A percentile compares a stretch with the other conserved stretches of the same genome.
Evolutionary conservation across 1,140 invertebrate species (phyloP).

Genomic region (Drosophila punjabiensis): DNA sequence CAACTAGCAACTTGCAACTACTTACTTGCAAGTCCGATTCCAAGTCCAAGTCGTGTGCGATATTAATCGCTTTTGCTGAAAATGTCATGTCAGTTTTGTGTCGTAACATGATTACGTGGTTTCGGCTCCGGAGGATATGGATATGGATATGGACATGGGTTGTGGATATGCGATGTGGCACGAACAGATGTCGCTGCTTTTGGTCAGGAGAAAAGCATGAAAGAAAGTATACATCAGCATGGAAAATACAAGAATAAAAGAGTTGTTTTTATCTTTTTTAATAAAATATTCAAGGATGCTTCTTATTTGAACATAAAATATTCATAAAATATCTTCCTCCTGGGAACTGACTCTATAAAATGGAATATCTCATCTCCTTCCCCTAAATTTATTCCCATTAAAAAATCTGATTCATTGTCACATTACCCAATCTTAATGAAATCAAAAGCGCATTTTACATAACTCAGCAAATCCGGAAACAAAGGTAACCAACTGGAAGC

Average conservation of each 20-base stretch:
- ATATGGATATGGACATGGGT: slow-evolving; percentile 15
- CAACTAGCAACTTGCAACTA: slow-evolving; percentile 36
- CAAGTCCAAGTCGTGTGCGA: slow-evolving; percentile 71
- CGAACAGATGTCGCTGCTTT: slow-evolving; percentile 36
- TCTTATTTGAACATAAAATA: background rate
- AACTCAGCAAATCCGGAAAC: slow-evolving; percentile 33
- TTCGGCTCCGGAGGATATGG: slow-evolving; percentile 46
- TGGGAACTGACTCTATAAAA: slow-evolving; percentile 7
- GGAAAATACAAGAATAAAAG: background rate
- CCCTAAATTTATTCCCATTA: slow-evolving; percentile 1
- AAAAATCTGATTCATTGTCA: slow-evolving; percentile 17
- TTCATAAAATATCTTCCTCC: background rate
- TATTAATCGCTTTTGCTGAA: slow-evolving; percentile 84
- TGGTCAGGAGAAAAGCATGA: background rate
- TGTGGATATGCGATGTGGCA: slow-evolving; percentile 41
- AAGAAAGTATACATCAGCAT: background rate
- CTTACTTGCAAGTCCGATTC: slow-evolving; percentile 35
- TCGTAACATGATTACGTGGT: slow-evolving; percentile 83
- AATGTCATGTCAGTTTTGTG: slow-evolving; percentile 83
- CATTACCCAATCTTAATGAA: slow-evolving; percentile 38
- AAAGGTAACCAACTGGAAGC: slow-evolving; percentile 60
- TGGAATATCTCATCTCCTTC: too few species aligned
- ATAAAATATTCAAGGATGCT: background rate
- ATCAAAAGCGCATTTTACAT: slow-evolving; percentile 33
- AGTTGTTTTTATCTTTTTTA: background rate